A percentile compares a stretch with the other conserved stretches of the same genome.
Conservation (phyloP, 2,888 invertebrate species). For the Alentia gelatinosa region DNA sequence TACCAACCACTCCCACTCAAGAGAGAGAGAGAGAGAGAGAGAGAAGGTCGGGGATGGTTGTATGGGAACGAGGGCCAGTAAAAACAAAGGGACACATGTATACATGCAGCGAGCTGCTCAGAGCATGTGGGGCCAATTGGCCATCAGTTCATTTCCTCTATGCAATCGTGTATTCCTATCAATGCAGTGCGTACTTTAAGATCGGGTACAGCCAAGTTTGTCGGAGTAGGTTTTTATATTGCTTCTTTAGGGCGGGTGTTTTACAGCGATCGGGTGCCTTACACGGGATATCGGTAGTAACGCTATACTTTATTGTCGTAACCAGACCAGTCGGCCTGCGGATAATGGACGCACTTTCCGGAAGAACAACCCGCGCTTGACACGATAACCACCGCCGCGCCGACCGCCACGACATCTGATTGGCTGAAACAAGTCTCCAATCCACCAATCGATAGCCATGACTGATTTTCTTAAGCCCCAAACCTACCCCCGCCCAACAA, state of each 20-base stretch:
- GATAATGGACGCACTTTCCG: slow-evolving; percentile 27
- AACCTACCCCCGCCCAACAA: neutral
- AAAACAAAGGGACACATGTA: neutral
- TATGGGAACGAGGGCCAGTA: neutral
- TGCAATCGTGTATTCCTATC: too few relatives aligned
- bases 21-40: neutral
- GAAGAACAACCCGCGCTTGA: neutral
- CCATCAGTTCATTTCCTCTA: too few relatives aligned
- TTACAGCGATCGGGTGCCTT: neutral
- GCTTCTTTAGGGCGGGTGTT: too few relatives aligned
- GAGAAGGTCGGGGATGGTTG: neutral
- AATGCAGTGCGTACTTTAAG: too few relatives aligned
- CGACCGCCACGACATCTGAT: neutral
- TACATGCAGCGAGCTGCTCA: neutral
- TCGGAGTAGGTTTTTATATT: too few relatives aligned
- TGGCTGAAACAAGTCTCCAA: neutral
- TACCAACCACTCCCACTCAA: neutral
- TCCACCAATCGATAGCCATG: neutral
- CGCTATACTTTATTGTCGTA: slow-evolving; percentile 17
- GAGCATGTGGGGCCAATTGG: neutral
- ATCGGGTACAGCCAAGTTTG: too few relatives aligned
- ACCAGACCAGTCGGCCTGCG: neutral
- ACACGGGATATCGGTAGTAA: neutral
- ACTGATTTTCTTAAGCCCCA: neutral
- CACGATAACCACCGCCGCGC: neutral